Conservation (phyloP, 1,140 invertebrate genomes). For the Heliothis virescens region DNA sequence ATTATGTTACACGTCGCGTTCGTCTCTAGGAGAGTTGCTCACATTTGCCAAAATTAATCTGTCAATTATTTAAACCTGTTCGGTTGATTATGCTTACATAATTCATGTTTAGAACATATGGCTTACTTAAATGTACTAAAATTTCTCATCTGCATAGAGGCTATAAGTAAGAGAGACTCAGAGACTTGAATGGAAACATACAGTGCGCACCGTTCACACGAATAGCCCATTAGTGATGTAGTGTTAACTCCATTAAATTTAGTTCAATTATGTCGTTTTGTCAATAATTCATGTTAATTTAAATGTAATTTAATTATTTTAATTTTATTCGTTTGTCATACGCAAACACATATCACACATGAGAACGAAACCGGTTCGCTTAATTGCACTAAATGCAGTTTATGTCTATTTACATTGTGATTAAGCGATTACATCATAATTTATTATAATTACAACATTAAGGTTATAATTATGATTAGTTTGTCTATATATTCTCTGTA, state of each 20-base stretch:
- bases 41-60: constrained; percentile 42
- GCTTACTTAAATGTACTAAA: constrained; percentile 24
- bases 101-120: constrained; percentile 20
- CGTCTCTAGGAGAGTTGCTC: constrained; percentile 17
- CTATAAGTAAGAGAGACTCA: constrained; percentile 40
- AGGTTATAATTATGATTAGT: not conserved
- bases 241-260: constrained; percentile 45
- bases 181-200: constrained; percentile 12
- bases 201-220: constrained; percentile 43
- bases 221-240: constrained; percentile 47
- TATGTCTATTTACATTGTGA: not conserved
- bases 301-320: constrained; percentile 40
- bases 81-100: not conserved
- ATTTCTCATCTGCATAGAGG: constrained; percentile 37
- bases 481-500: not conserved
- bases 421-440: not conserved
- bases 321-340: not conserved
- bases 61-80: constrained; percentile 25
- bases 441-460: not conserved
- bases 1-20: not conserved
- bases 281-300: constrained; percentile 48
- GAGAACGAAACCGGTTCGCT: constrained; percentile 17
- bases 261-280: constrained; percentile 43
- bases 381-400: constrained; percentile 8
- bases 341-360: constrained; percentile 23